Percentiles rank a stretch among this genome's conserved stretches.
These are phyloP conservation scores for Hoplodrina blanda DNA, from an alignment of 2,888 invertebrate genomes.

Conservation along the genomic window DNA sequence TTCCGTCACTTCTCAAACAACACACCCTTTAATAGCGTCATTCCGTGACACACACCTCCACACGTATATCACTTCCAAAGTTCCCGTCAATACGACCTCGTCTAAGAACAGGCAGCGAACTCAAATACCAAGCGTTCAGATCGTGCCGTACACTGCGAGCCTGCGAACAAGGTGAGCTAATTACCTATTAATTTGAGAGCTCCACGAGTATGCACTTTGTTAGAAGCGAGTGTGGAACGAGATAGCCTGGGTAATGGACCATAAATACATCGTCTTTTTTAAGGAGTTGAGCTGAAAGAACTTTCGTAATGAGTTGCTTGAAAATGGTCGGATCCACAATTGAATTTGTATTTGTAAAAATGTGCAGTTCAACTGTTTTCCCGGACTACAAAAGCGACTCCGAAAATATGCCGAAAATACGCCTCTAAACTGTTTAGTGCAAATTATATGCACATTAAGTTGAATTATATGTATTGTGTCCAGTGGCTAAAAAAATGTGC, in stretches of 20 bases:
- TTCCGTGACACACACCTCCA: slow-evolving; percentile 2
- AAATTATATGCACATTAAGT: slow-evolving; percentile 52
- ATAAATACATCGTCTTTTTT: slow-evolving; percentile 56
- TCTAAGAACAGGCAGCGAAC: slow-evolving; percentile 34
- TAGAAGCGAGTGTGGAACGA: slow-evolving; percentile 53
- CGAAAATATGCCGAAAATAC: slow-evolving; percentile 42
- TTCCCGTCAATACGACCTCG: slow-evolving; percentile 32
- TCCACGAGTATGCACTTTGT: slow-evolving; percentile 59
- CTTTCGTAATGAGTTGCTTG: slow-evolving; percentile 40
- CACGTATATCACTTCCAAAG: slow-evolving; percentile 23
- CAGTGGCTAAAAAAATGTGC: slow-evolving; percentile 39
- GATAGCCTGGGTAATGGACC: slow-evolving; percentile 59
- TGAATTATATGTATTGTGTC: slow-evolving; percentile 48
- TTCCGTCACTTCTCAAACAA: not conserved
- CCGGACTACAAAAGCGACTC: slow-evolving; percentile 15
- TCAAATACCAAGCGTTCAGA: slow-evolving; percentile 56
- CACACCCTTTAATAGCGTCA: slow-evolving; percentile 2
- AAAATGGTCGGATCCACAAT: slow-evolving; percentile 26
- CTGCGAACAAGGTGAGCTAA: slow-evolving; percentile 71
- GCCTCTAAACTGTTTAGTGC: slow-evolving; percentile 34
- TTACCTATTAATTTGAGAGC: slow-evolving; percentile 76
- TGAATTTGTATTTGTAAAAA: not conserved
- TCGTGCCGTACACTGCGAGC: slow-evolving; percentile 47
- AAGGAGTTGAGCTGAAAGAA: slow-evolving; percentile 47
- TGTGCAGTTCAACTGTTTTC: slow-evolving; percentile 34